Conservation (phyloP, 2,797 vertebrate species). For the Schizopygopsis malacanthus region DNA sequence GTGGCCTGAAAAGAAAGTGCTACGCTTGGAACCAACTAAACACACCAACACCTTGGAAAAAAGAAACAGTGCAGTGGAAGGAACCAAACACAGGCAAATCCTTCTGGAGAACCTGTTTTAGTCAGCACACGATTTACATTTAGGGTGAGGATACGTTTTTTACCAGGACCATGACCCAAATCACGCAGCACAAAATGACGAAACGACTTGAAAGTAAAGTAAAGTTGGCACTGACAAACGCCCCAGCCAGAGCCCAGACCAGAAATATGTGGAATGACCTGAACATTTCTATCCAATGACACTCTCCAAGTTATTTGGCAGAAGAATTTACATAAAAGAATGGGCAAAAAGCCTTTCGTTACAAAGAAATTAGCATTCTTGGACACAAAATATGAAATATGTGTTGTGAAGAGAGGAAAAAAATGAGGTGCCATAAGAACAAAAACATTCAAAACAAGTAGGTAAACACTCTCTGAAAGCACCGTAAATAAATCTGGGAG, state of each 20-base stretch:
- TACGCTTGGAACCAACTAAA: slow-evolving; percentile 37
- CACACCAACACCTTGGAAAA: slow-evolving; percentile 10
- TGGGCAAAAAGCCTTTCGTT: slow-evolving; percentile 31
- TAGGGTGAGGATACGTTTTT: slow-evolving; percentile 1
- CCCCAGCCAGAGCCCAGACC: slow-evolving; percentile 1
- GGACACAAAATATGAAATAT: not conserved
- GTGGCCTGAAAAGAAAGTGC: slow-evolving; percentile 37
- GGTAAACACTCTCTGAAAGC: not conserved
- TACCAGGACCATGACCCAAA: slow-evolving; percentile 37
- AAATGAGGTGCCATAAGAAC: not conserved
- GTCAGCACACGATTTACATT: not conserved
- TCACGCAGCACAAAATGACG: not conserved
- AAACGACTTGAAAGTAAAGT: slow-evolving; percentile 21
- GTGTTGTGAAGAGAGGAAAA: slow-evolving; percentile 16
- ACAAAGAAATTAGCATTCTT: slow-evolving; percentile 36
- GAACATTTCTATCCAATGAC: slow-evolving; percentile 6
- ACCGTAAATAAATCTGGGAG: slow-evolving; percentile 24
- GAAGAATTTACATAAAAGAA: slow-evolving; percentile 14
- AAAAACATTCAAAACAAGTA: not conserved
- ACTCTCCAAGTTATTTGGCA: slow-evolving; percentile 34
- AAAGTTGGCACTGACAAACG: not conserved
- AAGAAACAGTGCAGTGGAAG: not conserved
- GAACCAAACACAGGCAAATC: slow-evolving; percentile 9
- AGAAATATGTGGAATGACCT: slow-evolving; percentile 30
- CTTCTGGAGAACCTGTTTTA: slow-evolving; percentile 14